Base-by-base conservation (phyloP, 2,797 vertebrate species). In the Nasua narica region DNA sequence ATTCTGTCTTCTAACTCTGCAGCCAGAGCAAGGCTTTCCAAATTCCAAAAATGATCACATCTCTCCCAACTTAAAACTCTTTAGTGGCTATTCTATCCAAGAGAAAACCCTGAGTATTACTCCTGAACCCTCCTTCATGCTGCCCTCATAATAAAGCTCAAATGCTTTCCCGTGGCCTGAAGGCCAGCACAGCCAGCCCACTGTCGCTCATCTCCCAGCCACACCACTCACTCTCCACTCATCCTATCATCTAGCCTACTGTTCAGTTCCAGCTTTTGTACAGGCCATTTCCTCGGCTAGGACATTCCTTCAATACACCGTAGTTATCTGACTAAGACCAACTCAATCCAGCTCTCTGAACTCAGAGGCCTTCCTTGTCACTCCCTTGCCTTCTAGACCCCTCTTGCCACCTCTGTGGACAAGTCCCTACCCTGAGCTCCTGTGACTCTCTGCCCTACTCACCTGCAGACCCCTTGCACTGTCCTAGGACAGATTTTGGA, bases 231-330 rank as follows among this genome's bases (percentile, higher is more conserved):
- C 60, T 50, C 58, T 81, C 16, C 29, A 11, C 27, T 15, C 21
- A 1, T 14, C 25, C 78, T 5, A 0, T 14, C 54, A 5, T 23
- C 29, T 7, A 56, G 1, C 23, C 62, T 32, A 1, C 29, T 46
- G 23, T 70, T 52, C 43, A 29, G 54, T 23, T 87, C 58, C 9
- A 2, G 85, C 35, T 50, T 94, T 43, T 15, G 18, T 43, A 14
- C 1, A 60, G 11, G 14, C 35, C 32, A 1, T 58, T 54, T 16
- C 43, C 43, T 86, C 2, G 4, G 29, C 67, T 21, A 27, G 50
- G 67, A 82, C 25, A 9, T 5, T 4, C 5, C 18, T 13, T 46
- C 21, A 29, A 2, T 11, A 19, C 1, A 1, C 11, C 2, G 0
- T 18, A 8, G 32, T 37, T 35, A 25, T 25, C 18, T 40, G 67